Base-by-base conservation (phyloP, 2,888 invertebrate genomes). In the Tipula lateralis region DNA sequence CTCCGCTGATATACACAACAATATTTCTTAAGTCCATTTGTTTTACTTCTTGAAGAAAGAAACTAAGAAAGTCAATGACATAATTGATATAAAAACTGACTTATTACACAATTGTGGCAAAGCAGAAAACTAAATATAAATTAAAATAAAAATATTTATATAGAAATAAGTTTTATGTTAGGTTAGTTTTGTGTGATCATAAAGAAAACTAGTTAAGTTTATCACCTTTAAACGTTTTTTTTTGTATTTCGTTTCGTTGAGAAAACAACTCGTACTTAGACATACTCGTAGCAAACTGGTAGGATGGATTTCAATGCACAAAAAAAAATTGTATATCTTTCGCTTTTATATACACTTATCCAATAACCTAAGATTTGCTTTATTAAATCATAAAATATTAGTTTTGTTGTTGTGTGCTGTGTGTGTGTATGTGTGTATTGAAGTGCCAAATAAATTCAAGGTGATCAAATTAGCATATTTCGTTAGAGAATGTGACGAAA, bases 11-110 rank as follows among this genome's bases (percentile, higher is more conserved):
- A n/a, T n/a, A n/a, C n/a, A n/a, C n/a, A n/a, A n/a, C n/a, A n/a
- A n/a, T n/a, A n/a, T n/a, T 66, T 66, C 19, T 66, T 50, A 50
- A 50, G n/a, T n/a, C 44, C 16, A 50, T 50, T 50, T 50, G 16
- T 24, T 66, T 66, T 50, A 24, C 24, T 66, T 12, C 24, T 66
- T 66, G 24, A 24, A 66, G 66, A 19, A 66, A 66, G 66, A 19
- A 66, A 66, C 66, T 66, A 66, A 66, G 66, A 66, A 66, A 66
- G 66, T 66, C 66, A 66, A 66, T 66, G 66, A 66, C 66, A 66
- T 66, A 66, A 66, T 66, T 66, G 24, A 24, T 66, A 66, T 66
- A 66, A 66, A 66, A 66, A 66, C 66, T 66, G 66, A 66, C 66
- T 66, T 66, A 66, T 66, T 66, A 66, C 66, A 66, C 66, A 66